Evolutionary conservation across 2,797 vertebrate genomes (phyloP).

Genomic region (Etheostoma nigrum): DNA sequence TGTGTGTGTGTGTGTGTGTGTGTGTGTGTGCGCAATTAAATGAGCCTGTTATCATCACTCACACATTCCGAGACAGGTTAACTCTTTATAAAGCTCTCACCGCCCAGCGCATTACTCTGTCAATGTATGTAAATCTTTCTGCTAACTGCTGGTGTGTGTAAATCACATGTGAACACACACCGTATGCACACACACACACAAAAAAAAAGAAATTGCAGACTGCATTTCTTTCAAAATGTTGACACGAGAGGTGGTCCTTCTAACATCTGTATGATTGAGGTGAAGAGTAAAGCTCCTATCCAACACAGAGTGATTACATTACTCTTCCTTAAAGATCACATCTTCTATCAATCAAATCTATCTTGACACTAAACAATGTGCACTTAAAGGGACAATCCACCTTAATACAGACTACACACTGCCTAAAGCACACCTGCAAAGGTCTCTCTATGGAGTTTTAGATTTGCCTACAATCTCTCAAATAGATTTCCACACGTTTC

Average conservation of each 20-base stretch:
- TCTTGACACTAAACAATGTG: slow-evolving; percentile 44
- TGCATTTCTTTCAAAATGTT: slow-evolving; percentile 43
- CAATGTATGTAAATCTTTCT: slow-evolving; percentile 76
- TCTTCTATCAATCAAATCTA: slow-evolving; percentile 57
- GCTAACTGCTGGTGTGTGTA: slow-evolving; percentile 47
- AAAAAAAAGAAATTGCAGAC: neutral
- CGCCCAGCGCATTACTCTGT: slow-evolving; percentile 67
- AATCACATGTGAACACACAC: slow-evolving; percentile 31
- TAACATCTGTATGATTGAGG: slow-evolving; percentile 70
- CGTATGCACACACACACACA: slow-evolving; percentile 13
- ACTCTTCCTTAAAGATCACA: slow-evolving; percentile 62
- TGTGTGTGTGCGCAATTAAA: slow-evolving; percentile 66
- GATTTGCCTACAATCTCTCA: neutral
- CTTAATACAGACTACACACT: slow-evolving; percentile 22
- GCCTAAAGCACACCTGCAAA: neutral
- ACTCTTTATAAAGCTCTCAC: slow-evolving; percentile 69
- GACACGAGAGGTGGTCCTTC: slow-evolving; percentile 58
- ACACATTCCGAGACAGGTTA: slow-evolving; percentile 73
- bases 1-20: slow-evolving; percentile 20
- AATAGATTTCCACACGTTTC: slow-evolving; percentile 21
- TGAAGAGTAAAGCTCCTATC: slow-evolving; percentile 63
- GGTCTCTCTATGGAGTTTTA: slow-evolving; percentile 2
- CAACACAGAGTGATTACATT: slow-evolving; percentile 66
- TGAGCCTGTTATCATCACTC: slow-evolving; percentile 75
- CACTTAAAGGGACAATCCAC: slow-evolving; percentile 35